Evolutionary conservation across 2,888 invertebrate genomes (phyloP), one percentile per base, ranked within the genome.

Genomic region (Ceriagrion tenellum): DNA sequence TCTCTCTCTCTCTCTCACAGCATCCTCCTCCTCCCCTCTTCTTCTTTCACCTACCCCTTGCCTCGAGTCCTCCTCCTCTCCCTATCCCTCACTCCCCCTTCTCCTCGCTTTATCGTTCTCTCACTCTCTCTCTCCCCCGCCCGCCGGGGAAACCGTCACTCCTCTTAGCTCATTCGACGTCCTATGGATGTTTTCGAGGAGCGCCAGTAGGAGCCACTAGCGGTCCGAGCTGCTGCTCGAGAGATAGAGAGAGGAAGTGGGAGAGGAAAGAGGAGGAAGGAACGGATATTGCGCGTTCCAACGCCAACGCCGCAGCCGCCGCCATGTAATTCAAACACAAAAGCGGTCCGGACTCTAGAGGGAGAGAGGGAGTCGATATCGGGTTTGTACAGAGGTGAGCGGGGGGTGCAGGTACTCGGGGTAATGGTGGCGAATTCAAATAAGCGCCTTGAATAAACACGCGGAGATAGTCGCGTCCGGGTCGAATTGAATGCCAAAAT

Each of bases 151-250:
- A 81, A 81, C 81, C 30, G 81, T 81, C 81, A 35, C 81, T 35
- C 81, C 81, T 81, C 81, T 81, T 35, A 35, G 81, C 81, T 81
- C 35, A 81, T 81, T 81, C 81, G 81, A 81, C 35, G 81, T 81
- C 81, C 81, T 35, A 35, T 81, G 81, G 81, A 81, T 35, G 81
- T 81, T 81, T 81, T 81, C 81, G 81, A 81, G 81, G 81, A 81
- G 30, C 81, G 81, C 81, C 81, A 13, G 81, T 81, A 81, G 81
- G 81, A 81, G 81, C 81, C 81, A 81, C 81, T 81, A 81, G 81
- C 81, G 81, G 81, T 81, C 35, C 26, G 26, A 23, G 23, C 59
- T 23, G 26, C 26, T 8, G 10, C 18, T 12, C 18, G n/a, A n/a
- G 69, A 69, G n/a, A 35, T 35, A 12, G 35, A 81, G 35, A 81